Percentiles rank a stretch among this genome's conserved stretches.
Conservation (phyloP, 1,140 invertebrate genomes). For the Thrips palmi region DNA sequence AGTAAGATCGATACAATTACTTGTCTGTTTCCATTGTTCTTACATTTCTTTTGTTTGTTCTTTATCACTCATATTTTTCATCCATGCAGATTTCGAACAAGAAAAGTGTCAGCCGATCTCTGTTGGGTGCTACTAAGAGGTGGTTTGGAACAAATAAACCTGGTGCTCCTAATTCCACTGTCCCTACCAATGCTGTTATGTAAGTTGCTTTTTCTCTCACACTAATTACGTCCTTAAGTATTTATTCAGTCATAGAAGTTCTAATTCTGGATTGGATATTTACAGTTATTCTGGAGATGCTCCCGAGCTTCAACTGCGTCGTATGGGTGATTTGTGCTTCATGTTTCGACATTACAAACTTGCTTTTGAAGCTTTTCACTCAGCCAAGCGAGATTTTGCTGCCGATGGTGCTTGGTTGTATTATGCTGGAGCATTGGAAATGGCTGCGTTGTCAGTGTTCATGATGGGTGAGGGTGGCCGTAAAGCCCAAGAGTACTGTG, state of each 20-base stretch:
- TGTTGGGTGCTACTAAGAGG: conserved; percentile 83
- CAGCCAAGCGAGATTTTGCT: conserved; percentile 89
- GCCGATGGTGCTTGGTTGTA: conserved; percentile 93
- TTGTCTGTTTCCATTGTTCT: background rate
- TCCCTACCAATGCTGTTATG: conserved; percentile 61
- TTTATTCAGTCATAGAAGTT: conserved; percentile 6
- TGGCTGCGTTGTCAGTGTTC: conserved; percentile 83
- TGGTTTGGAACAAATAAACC: conserved; percentile 85
- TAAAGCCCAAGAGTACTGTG: conserved; percentile 79
- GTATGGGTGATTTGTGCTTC: conserved; percentile 88
- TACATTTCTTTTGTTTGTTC: background rate
- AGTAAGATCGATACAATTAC: conserved; percentile 26
- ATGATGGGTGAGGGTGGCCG: conserved; percentile 60
- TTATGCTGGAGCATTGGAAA: conserved; percentile 88
- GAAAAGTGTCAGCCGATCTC: conserved; percentile 78
- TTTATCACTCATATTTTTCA: conserved; percentile 2
- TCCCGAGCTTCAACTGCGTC: conserved; percentile 78
- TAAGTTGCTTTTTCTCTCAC: conserved; percentile 26
- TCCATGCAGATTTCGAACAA: conserved; percentile 46
- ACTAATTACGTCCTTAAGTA: conserved; percentile 7
- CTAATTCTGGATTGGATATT: conserved; percentile 11
- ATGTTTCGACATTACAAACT: conserved; percentile 87
- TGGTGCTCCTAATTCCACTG: conserved; percentile 35
- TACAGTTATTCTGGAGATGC: conserved; percentile 70
- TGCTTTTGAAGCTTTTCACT: conserved; percentile 87